Base-by-base conservation (phyloP, 2,113 vertebrate species). In the Andinoacara biseriatus region DNA sequence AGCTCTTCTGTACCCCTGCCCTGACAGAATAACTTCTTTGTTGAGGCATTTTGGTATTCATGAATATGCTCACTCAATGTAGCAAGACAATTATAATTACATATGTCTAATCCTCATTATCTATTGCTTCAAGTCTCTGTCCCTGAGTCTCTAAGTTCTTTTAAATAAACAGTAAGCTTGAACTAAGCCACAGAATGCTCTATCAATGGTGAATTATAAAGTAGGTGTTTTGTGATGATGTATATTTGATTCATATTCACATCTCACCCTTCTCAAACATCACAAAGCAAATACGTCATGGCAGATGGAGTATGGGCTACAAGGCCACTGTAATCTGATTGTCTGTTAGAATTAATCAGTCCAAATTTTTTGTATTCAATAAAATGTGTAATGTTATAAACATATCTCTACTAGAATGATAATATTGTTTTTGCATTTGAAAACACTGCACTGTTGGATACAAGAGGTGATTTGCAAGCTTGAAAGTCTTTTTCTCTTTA, bases 101-200 rank as follows among this genome's bases (percentile, higher is more conserved):
- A 90, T 74, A 83, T 82, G 77, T 89, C 69, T 91, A 90, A 93
- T 92, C 90, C 90, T 86, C 67, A 81, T 91, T 93, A 93, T 93
- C 86, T 89, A 4, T 77, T 86, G 24, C 90, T 87, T 80, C 49
- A 87, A 85, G 90, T 86, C 81, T 79, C 58, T 76, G 38, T 80
- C 86, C 78, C 43, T 43, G 54, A 61, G 33, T 78, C 86, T 76
- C 38, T 18, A 52, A 57, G n/a, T 74, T 79, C 35, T 57, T 83
- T 83, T 76, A 29, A 82, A 81, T 69, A 22, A 35, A 38, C 46
- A n/a, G 43, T 54, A 49, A 72, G 17, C 63, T 74, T 62, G 76
- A 88, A 80, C 65, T 86, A 72, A 81, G 80, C 67, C 56, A 81
- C 58, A 83, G 81, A 87, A 78, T 63, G 35, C 56, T 61, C 78